A percentile compares a stretch with the other conserved stretches of the same genome.
Conservation (phyloP, 2,113 vertebrate genomes). For the Carlito syrichta region DNA sequence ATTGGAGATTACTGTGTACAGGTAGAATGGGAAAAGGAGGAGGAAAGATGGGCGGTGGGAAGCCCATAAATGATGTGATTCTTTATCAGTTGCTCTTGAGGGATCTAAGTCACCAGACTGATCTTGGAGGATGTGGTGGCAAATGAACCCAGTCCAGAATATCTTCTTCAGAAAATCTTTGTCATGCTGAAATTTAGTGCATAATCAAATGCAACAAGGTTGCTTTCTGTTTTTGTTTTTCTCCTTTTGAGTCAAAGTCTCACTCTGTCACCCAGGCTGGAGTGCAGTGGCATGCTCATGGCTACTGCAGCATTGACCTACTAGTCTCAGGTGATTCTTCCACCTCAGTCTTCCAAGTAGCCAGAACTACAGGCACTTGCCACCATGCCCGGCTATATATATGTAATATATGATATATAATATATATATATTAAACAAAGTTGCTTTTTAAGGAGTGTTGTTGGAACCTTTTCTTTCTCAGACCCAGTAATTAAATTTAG, state of each 20-base stretch:
- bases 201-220: not conserved
- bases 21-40: not conserved
- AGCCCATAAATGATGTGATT: not conserved
- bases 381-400: too few species aligned
- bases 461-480: not conserved
- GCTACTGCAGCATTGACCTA: too few species aligned
- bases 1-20: not conserved
- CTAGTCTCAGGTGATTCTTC: too few species aligned
- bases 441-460: not conserved
- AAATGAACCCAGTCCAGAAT: not conserved
- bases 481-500: conserved; percentile 21
- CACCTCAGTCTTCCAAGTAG: too few species aligned
- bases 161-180: not conserved
- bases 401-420: too few species aligned
- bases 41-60: not conserved
- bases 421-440: too few species aligned
- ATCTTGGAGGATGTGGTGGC: not conserved
- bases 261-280: too few species aligned
- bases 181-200: not conserved
- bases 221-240: too few species aligned
- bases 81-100: not conserved
- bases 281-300: too few species aligned
- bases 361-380: too few species aligned
- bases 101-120: not conserved
- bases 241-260: too few species aligned